phyloP scores from a whole-genome alignment of 2,888 invertebrate genomes.

The Camponotus fellah region DNA sequence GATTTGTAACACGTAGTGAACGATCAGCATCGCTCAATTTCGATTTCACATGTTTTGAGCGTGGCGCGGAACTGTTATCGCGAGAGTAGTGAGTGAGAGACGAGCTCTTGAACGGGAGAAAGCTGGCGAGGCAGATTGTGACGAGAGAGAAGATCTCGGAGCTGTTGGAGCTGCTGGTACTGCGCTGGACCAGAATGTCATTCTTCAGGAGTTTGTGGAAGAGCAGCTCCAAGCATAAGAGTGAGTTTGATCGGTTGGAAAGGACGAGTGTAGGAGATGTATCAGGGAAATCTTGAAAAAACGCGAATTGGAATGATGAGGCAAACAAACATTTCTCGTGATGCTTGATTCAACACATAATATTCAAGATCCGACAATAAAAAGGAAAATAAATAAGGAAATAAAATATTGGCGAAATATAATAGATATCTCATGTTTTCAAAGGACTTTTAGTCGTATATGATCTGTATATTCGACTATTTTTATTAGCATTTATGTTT shows the following conservation, averaged over 20 bases:
- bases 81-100: constrained; percentile 24
- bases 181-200: constrained; percentile 85
- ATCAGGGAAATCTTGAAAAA: neutral
- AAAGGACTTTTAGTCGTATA: neutral
- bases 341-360: neutral
- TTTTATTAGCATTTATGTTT: neutral
- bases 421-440: neutral
- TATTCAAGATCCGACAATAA: neutral
- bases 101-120: constrained; percentile 9
- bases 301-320: neutral
- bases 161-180: constrained; percentile 52
- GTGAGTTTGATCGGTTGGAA: constrained; percentile 84
- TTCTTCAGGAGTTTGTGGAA: constrained; percentile 90
- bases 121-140: constrained; percentile 53
- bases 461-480: neutral
- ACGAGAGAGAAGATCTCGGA: constrained; percentile 56
- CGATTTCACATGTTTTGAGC: constrained; percentile 2
- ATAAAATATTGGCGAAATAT: neutral
- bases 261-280: neutral
- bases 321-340: neutral
- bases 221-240: constrained; percentile 90
- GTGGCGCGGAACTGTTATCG: constrained; percentile 7
- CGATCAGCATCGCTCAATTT: neutral
- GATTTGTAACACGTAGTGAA: constrained; percentile 4
- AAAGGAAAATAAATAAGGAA: neutral